Evolutionary conservation across 2,113 vertebrate genomes (phyloP).

Genomic region (Monarcha castaneiventris): DNA sequence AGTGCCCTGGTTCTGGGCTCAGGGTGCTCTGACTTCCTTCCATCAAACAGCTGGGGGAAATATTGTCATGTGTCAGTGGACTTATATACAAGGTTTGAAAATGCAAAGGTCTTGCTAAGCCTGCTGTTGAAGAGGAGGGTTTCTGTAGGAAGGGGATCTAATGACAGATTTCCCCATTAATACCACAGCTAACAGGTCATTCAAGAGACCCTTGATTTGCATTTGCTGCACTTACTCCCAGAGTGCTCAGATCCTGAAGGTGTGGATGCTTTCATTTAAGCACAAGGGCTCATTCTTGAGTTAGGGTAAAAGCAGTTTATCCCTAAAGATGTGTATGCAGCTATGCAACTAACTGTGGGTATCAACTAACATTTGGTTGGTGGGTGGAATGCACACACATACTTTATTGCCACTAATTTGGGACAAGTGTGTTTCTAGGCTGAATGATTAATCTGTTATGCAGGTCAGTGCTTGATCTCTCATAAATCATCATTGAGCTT

Average conservation of each 20-base stretch:
- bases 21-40: background rate
- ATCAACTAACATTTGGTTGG: background rate
- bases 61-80: background rate
- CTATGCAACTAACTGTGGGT: background rate
- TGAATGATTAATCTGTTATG: background rate
- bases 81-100: background rate
- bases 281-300: background rate
- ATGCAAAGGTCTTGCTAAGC: background rate
- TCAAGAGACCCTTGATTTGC: background rate
- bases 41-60: background rate
- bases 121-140: background rate
- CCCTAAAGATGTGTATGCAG: background rate
- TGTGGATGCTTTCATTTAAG: background rate
- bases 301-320: background rate
- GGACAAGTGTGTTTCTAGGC: background rate
- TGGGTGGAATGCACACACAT: background rate
- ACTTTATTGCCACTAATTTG: background rate
- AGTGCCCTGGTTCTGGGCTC: background rate
- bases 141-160: background rate
- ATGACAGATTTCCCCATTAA: background rate
- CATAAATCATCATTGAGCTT: constrained; percentile 20
- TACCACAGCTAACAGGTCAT: background rate
- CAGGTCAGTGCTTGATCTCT: background rate
- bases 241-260: background rate
- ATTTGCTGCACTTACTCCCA: background rate